These are phyloP conservation scores for Vulpes vulpes DNA, from an alignment of 2,113 vertebrate species.

Conservation along the genomic window DNA sequence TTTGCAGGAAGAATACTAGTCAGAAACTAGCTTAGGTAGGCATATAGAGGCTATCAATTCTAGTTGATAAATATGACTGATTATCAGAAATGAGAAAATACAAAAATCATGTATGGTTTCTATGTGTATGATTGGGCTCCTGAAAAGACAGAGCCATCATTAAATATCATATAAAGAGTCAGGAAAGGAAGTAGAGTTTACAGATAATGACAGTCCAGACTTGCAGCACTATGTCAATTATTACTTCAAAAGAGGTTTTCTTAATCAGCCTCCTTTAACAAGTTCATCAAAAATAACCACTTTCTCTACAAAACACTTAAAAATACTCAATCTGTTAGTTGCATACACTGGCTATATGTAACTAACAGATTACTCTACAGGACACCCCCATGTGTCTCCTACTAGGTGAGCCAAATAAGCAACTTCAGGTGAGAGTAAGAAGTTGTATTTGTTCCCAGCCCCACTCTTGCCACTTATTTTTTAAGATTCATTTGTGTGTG, in stretches of 20 bases:
- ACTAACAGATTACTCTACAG: background rate
- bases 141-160: background rate
- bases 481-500: background rate
- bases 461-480: background rate
- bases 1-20: background rate
- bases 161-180: background rate
- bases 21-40: background rate
- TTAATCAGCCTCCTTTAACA: background rate
- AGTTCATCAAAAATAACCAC: background rate
- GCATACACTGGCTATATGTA: background rate
- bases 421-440: background rate
- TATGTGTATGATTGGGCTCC: background rate
- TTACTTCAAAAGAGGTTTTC: background rate
- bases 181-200: background rate
- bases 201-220: background rate
- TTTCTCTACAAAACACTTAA: background rate
- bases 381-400: background rate
- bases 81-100: conserved; percentile 19
- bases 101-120: background rate
- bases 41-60: background rate
- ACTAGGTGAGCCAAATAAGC: background rate
- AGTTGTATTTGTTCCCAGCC: background rate
- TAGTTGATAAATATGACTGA: background rate
- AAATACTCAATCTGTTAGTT: background rate
- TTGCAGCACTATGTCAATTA: background rate